These are phyloP conservation scores for Sprattus sprattus DNA, from an alignment of 2,113 vertebrate species.

Conservation along the genomic window DNA sequence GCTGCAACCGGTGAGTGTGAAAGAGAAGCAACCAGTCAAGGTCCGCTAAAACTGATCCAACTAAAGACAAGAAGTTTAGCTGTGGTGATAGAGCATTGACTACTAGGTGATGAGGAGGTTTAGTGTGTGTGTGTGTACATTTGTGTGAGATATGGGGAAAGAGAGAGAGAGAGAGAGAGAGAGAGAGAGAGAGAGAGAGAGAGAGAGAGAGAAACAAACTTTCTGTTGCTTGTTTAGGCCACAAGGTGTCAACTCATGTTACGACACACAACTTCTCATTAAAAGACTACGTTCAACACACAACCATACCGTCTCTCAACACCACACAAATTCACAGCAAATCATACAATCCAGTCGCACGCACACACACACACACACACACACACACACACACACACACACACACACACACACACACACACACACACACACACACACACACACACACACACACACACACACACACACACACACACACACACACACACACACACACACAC, in stretches of 20 bases:
- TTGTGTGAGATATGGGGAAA: background rate
- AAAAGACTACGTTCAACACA: background rate
- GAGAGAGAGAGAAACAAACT: background rate
- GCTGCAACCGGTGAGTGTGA: too few relatives aligned
- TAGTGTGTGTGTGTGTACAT: background rate
- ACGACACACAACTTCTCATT: background rate
- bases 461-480: background rate
- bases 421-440: background rate
- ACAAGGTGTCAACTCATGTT: background rate
- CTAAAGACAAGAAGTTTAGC: background rate
- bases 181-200: background rate
- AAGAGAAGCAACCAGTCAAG: background rate
- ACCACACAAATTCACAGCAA: conserved; percentile 2
- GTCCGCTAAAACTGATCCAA: background rate
- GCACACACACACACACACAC: background rate
- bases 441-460: background rate
- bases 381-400: background rate
- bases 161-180: background rate
- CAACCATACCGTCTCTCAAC: background rate
- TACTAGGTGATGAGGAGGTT: background rate
- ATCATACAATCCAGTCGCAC: background rate
- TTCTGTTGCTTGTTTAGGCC: conserved; percentile 2
- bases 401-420: conserved; percentile 1
- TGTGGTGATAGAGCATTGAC: background rate
- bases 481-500: background rate